Evolutionary conservation across 2,797 vertebrate species (phyloP), one percentile per base, ranked within the genome.

Genomic region (Setipinna tenuifilis): DNA sequence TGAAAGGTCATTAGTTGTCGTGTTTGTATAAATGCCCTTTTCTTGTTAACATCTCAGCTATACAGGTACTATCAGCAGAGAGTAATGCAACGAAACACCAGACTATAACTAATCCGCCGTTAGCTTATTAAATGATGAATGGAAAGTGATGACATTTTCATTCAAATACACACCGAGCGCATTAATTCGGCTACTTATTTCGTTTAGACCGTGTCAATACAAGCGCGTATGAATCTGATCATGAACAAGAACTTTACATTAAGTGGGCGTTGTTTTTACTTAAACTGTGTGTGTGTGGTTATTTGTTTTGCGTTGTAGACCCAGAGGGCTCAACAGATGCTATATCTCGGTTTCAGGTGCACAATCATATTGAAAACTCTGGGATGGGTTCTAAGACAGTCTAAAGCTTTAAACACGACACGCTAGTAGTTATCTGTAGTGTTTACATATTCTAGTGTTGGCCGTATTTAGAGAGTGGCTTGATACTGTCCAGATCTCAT

Each of bases 401-500:
- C 28, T 19, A 6, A 6, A 35, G 31, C 31, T 41, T 31, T 41
- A 28, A 35, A 35, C 16, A 19, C 1, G 31, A 44, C 31, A 78
- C 9, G 2, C 35, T 9, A n/a, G 71, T 12, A 41, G 31, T 75
- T 75, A 17, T 71, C 17, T 31, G 1, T 71, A 21, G 35, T 78
- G 68, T 78, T 78, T 44, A 41, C 35, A 17, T 35, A 75, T 35
- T 41, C 14, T 78, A 44, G 71, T 78, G 71, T 78, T 65, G 25
- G 7, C 23, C 23, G 0, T 31, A 44, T 41, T 41, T 44, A 78
- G 35, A 78, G 35, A 44, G 71, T 75, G 28, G 16, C 17, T 44
- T 71, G 65, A 35, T 78, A 78, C 71, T 78, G 71, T 31, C 65
- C 71, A 78, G 71, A 44, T 41, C 2, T 21, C 35, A 78, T 17